A percentile compares a stretch with the other conserved stretches of the same genome.
Conservation (phyloP, 2,888 invertebrate genomes). For the Conops quadrifasciatus region DNA sequence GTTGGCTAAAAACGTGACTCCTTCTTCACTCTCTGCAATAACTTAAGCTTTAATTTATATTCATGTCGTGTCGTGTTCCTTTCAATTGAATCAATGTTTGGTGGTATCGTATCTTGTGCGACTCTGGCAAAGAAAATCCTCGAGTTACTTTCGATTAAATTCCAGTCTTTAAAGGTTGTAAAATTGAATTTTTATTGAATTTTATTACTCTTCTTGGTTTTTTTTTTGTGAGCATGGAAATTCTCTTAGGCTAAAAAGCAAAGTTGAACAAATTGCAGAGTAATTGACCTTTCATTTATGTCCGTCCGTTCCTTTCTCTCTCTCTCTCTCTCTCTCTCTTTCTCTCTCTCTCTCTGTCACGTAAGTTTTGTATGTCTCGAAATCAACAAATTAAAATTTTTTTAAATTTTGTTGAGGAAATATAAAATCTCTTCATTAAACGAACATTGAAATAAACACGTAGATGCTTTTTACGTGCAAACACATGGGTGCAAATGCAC, state of each 20-base stretch:
- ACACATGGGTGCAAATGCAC: too few species aligned
- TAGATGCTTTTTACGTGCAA: too few species aligned
- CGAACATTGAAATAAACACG: too few species aligned
- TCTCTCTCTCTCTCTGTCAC: not conserved
- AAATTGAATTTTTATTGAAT: not conserved
- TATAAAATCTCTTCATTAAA: too few species aligned
- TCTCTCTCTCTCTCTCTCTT: not conserved
- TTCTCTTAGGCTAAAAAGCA: too few species aligned
- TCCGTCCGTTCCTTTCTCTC: not conserved
- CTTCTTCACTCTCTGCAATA: constrained; percentile 10
- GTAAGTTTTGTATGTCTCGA: not conserved
- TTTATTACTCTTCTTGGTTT: not conserved
- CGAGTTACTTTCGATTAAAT: not conserved
- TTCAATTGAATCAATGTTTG: constrained; percentile 29
- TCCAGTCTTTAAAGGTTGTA: not conserved
- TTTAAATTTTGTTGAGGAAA: too few species aligned
- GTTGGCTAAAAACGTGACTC: too few species aligned
- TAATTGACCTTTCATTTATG: too few species aligned
- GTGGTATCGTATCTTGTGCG: not conserved
- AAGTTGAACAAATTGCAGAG: too few species aligned
- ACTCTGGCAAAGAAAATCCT: not conserved
- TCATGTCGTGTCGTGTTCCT: constrained; percentile 30
- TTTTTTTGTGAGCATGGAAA: too few species aligned
- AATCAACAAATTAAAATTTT: too few species aligned
- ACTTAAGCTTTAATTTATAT: constrained; percentile 31